phyloP scores from a whole-genome alignment of 2,113 vertebrate genomes.

The Phrynosoma blainvillii region DNA sequence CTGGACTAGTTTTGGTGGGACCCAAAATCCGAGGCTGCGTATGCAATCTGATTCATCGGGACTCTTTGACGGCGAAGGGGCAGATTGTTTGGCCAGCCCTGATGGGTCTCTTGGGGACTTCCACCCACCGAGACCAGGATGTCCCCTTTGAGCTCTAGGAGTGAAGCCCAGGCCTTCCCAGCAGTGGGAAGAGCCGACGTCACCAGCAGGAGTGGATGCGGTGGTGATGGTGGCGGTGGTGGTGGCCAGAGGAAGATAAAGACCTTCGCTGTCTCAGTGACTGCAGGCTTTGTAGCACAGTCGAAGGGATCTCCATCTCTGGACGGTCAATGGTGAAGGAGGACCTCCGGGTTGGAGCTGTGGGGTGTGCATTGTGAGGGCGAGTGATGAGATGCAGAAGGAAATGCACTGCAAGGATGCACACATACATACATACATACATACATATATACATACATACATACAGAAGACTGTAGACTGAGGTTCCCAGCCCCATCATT shows the following conservation, averaged over 20 bases:
- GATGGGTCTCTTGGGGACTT: background rate
- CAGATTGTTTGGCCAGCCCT: background rate
- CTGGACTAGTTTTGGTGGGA: too few relatives aligned
- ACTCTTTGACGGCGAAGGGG: background rate
- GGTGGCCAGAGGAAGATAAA: background rate
- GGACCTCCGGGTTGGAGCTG: too few relatives aligned
- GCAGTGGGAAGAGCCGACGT: background rate
- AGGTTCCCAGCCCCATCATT: too few relatives aligned
- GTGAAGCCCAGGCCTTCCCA: background rate
- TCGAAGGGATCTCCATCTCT: background rate
- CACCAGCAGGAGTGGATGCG: background rate
- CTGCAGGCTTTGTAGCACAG: background rate
- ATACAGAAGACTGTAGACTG: background rate
- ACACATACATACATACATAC: too few relatives aligned
- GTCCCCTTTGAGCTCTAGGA: background rate
- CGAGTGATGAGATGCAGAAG: background rate
- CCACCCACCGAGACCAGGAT: background rate
- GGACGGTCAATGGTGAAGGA: too few relatives aligned
- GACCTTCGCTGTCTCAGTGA: background rate
- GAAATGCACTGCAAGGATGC: too few relatives aligned
- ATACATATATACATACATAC: too few relatives aligned
- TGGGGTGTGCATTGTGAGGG: background rate
- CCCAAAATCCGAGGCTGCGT: too few relatives aligned
- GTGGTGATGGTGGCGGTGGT: background rate
- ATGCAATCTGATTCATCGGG: background rate